Conservation (phyloP, 2,797 vertebrate species). For the Choloepus didactylus region DNA sequence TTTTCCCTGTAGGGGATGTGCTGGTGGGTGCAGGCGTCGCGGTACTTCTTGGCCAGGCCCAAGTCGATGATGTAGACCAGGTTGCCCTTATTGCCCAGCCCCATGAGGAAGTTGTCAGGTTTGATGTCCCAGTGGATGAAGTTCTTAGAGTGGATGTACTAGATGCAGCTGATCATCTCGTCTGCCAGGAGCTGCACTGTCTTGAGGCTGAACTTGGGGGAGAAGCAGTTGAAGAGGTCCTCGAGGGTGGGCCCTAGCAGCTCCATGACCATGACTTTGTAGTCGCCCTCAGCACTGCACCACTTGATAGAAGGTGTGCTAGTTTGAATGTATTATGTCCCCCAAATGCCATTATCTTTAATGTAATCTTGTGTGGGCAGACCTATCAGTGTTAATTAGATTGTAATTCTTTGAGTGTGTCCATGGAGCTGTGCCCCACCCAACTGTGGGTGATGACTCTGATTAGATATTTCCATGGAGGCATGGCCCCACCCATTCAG, state of each 20-base stretch:
- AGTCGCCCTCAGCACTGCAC: slow-evolving; percentile 98
- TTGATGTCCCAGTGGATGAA: slow-evolving; percentile 98
- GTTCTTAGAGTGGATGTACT: slow-evolving; percentile 99
- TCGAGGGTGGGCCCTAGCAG: slow-evolving; percentile 96
- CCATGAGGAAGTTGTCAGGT: slow-evolving; percentile 98
- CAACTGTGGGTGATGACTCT: no score
- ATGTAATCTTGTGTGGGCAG: no score
- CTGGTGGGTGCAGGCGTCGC: slow-evolving; percentile 97
- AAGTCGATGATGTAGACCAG: slow-evolving; percentile 99
- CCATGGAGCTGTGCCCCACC: no score
- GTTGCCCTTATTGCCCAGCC: slow-evolving; percentile 98
- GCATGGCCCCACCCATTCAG: no score
- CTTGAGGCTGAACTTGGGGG: slow-evolving; percentile 98
- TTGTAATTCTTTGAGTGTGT: no score
- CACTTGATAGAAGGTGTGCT: slow-evolving; percentile 93
- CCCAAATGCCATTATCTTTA: no score
- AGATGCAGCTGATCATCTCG: slow-evolving; percentile 99
- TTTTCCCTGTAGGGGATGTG: slow-evolving; percentile 99
- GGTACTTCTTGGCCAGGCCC: slow-evolving; percentile 97
- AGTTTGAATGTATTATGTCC: no score
- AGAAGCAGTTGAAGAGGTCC: slow-evolving; percentile 99
- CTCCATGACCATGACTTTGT: slow-evolving; percentile 99
- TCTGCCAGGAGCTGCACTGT: slow-evolving; percentile 97
- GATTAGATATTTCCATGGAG: no score
- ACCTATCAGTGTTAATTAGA: no score